phyloP scores from a whole-genome alignment of 1,140 invertebrate genomes.

The Zelostemma sp. region DNA sequence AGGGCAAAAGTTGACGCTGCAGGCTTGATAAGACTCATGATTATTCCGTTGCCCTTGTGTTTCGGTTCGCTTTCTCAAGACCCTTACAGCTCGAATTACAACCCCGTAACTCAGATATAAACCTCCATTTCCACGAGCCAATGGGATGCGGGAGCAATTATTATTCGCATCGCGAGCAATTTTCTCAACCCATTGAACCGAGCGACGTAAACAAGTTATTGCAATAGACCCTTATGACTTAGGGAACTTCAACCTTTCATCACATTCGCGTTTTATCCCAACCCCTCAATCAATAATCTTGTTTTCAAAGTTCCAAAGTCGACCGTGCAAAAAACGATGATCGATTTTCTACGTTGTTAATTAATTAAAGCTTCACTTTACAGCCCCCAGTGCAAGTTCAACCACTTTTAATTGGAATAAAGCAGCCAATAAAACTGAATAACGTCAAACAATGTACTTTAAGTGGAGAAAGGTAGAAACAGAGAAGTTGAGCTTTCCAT shows the following conservation, averaged over 20 bases:
- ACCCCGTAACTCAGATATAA: conserved; percentile 15
- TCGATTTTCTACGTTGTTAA: too few species aligned
- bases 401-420: too few species aligned
- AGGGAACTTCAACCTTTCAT: conserved; percentile 17
- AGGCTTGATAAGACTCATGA: too few species aligned
- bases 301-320: neutral
- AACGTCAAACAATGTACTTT: too few species aligned
- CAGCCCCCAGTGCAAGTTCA: too few species aligned
- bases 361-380: too few species aligned
- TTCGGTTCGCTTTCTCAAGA: conserved; percentile 5
- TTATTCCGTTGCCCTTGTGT: neutral
- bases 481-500: too few species aligned
- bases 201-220: conserved; percentile 44
- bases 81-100: conserved; percentile 25
- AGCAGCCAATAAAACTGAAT: too few species aligned
- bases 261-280: too few species aligned
- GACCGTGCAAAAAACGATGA: too few species aligned
- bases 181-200: conserved; percentile 32
- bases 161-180: conserved; percentile 41
- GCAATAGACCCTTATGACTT: conserved; percentile 39
- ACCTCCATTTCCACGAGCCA: conserved; percentile 26
- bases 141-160: conserved; percentile 40
- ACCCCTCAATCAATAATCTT: conserved; percentile 7
- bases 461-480: too few species aligned
- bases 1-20: too few species aligned